phyloP scores from a whole-genome alignment of 2,888 invertebrate species.

The Odontothrips loti region DNA sequence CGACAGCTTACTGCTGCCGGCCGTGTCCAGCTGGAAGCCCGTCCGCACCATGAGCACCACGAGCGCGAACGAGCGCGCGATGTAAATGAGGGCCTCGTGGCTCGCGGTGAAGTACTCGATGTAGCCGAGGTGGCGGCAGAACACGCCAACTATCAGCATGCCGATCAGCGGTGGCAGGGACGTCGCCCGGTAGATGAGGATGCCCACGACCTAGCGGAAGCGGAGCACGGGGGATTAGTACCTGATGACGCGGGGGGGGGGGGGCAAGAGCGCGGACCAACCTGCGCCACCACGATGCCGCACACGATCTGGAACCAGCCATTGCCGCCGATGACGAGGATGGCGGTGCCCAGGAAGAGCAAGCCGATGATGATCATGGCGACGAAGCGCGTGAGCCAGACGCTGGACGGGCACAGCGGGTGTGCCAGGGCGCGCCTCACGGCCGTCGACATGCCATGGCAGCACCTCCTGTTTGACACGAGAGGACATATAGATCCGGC shows the following conservation, averaged over 20 bases:
- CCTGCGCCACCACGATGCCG: not conserved
- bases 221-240: not conserved
- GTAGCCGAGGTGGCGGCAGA: constrained; percentile 9
- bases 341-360: constrained; percentile 1
- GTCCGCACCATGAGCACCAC: constrained; percentile 7
- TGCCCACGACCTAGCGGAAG: not conserved
- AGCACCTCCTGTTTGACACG: not conserved
- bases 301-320: constrained; percentile 4
- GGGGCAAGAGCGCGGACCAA: not conserved
- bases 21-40: constrained; percentile 11
- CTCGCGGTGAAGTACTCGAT: constrained; percentile 3
- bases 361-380: not conserved
- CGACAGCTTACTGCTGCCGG: not conserved
- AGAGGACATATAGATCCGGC: not conserved
- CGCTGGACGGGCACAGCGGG: not conserved
- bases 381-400: not conserved
- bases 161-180: constrained; percentile 16
- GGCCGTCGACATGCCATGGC: not conserved
- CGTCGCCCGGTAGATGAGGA: not conserved
- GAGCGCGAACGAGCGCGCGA: constrained; percentile 8
- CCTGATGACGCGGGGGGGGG: no score
- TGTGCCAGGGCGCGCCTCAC: not conserved
- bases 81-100: constrained; percentile 14
- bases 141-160: not conserved
- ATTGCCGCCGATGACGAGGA: not conserved